phyloP scores from a whole-genome alignment of 2,888 invertebrate genomes.

The Scaptomyza polygonia region DNA sequence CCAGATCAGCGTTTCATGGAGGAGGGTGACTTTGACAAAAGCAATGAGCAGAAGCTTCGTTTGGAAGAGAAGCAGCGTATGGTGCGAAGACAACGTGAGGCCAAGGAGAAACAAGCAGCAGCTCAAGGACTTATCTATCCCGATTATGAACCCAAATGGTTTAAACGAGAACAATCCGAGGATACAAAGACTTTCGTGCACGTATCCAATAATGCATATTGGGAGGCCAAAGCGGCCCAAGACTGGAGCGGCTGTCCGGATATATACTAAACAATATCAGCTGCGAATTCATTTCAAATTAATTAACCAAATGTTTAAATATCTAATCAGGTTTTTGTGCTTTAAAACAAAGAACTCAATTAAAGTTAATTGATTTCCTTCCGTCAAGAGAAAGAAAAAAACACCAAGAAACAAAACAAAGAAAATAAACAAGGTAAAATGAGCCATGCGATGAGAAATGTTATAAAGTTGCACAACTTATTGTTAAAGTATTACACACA shows the following conservation, averaged over 20 bases:
- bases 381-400: constrained; percentile 1
- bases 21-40: constrained; percentile 95
- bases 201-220: constrained; percentile 94
- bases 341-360: constrained; percentile 8
- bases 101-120: constrained; percentile 89
- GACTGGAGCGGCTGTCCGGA: constrained; percentile 97
- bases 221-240: constrained; percentile 94
- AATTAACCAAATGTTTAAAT: constrained; percentile 10
- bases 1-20: constrained; percentile 99
- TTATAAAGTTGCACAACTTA: constrained; percentile 49
- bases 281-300: constrained; percentile 7
- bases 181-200: constrained; percentile 88
- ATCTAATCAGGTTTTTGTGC: constrained; percentile 35
- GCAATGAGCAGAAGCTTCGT: constrained; percentile 92
- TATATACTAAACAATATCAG: constrained; percentile 85
- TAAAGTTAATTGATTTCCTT: constrained; percentile 5
- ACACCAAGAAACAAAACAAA: not conserved
- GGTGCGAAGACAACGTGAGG: constrained; percentile 90
- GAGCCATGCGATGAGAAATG: constrained; percentile 19
- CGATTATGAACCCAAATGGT: constrained; percentile 94
- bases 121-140: constrained; percentile 88
- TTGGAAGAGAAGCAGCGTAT: constrained; percentile 98
- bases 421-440: constrained; percentile 5
- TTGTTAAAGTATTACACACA: constrained; percentile 31
- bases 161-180: constrained; percentile 91